A percentile compares a stretch with the other conserved stretches of the same genome.
phyloP scores from a whole-genome alignment of 2,113 vertebrate genomes.

The Scalopus aquaticus region DNA sequence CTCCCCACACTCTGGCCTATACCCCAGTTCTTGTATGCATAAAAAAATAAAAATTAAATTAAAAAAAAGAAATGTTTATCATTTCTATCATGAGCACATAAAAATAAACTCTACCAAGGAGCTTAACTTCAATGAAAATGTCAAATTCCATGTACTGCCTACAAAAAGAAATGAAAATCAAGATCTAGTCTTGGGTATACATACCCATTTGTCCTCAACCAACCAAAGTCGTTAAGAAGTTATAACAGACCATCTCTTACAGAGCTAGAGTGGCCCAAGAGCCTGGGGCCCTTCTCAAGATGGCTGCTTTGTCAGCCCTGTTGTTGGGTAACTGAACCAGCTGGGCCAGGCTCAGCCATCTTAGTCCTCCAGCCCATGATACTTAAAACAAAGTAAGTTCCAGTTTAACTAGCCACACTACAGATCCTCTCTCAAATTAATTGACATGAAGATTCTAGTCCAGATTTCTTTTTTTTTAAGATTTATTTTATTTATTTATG shows the following conservation, averaged over 20 bases:
- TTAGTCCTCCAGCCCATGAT: constrained; percentile 62
- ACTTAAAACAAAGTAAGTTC: neutral
- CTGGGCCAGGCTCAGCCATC: constrained; percentile 59
- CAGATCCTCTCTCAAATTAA: neutral
- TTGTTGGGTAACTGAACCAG: constrained; percentile 76
- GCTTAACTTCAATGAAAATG: neutral
- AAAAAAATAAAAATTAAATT: no score
- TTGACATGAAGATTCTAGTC: neutral
- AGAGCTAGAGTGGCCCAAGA: no score
- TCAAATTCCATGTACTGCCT: neutral
- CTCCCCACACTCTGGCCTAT: no score
- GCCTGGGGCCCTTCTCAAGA: no score
- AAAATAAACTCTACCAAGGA: neutral
- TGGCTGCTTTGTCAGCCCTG: constrained; percentile 14
- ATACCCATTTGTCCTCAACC: no score
- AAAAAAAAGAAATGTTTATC: no score
- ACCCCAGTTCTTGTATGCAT: no score
- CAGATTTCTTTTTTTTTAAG: no score
- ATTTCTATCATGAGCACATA: neutral
- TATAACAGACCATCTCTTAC: no score
- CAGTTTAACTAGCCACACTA: neutral
- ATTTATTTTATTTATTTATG: no score
- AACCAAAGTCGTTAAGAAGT: no score
- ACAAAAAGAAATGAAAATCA: neutral
- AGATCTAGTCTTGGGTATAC: no score